Evolutionary conservation across 2,888 invertebrate genomes (phyloP).

Genomic region (Halictus quadricinctus): DNA sequence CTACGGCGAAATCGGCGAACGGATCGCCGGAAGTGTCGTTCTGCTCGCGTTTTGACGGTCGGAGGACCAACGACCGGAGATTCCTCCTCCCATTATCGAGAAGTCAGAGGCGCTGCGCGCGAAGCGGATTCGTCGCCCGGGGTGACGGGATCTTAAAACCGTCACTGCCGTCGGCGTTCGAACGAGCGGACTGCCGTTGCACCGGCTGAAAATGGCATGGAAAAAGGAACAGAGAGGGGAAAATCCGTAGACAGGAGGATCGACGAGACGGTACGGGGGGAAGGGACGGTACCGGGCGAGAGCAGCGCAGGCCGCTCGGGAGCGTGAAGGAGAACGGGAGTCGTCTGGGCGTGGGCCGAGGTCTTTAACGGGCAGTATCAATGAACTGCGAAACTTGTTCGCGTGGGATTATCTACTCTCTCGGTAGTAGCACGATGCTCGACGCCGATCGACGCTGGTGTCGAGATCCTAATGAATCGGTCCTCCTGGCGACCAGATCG

Average conservation of each 20-base stretch:
- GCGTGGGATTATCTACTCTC: conserved; percentile 73
- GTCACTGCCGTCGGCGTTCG: conserved; percentile 66
- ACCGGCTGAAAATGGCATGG: conserved; percentile 67
- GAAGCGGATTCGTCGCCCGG: conserved; percentile 45
- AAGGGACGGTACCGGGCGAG: conserved; percentile 25
- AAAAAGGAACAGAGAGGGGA: conserved; percentile 55
- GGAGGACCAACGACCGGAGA: background rate
- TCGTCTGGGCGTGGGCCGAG: conserved; percentile 72
- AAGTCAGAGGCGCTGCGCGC: conserved; percentile 1
- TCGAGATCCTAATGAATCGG: conserved; percentile 46
- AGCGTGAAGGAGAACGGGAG: conserved; percentile 19
- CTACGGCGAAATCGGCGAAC: background rate
- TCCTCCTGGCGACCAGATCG: background rate
- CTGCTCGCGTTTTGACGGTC: conserved; percentile 9
- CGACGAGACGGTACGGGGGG: conserved; percentile 18
- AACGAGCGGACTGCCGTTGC: conserved; percentile 59
- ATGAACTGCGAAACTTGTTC: conserved; percentile 76
- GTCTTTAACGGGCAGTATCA: conserved; percentile 73
- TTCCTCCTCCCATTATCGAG: conserved; percentile 27
- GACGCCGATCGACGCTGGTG: conserved; percentile 15
- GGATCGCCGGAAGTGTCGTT: conserved; percentile 34
- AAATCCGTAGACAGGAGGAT: conserved; percentile 38
- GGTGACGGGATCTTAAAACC: conserved; percentile 61
- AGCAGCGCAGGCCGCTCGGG: background rate
- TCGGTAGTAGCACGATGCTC: conserved; percentile 56